Conservation (phyloP, 1,140 invertebrate species). For the Pseudoatta argentina region DNA sequence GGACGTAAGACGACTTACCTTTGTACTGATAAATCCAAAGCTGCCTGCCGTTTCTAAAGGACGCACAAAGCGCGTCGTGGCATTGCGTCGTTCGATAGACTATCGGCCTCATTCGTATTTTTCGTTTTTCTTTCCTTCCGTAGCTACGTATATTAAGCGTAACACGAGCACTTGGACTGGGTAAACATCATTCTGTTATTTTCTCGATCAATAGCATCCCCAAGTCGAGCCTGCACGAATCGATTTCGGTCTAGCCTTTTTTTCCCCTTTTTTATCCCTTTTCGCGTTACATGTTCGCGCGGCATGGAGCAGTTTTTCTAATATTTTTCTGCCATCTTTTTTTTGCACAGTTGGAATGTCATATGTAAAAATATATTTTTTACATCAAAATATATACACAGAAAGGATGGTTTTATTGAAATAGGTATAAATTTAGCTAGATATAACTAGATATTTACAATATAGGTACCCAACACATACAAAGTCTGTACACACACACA, state of each 20-base stretch:
- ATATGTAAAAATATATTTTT: neutral
- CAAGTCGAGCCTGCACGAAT: conserved; percentile 5
- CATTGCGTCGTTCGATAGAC: conserved; percentile 1
- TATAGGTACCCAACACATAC: too few relatives aligned
- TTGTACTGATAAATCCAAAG: conserved; percentile 52
- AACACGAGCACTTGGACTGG: neutral
- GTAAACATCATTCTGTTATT: conserved; percentile 40
- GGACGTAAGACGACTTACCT: conserved; percentile 62
- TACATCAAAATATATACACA: neutral
- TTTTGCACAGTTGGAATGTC: neutral
- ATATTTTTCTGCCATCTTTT: neutral
- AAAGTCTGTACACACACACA: too few relatives aligned
- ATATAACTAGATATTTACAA: too few relatives aligned
- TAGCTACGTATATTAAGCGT: conserved; percentile 22
- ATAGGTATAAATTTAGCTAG: too few relatives aligned
- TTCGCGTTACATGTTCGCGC: neutral
- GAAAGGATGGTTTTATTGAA: too few relatives aligned
- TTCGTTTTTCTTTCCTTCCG: conserved; percentile 12
- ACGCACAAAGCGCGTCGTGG: neutral
- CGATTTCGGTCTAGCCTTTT: neutral
- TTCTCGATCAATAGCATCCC: conserved; percentile 32
- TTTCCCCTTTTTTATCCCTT: neutral
- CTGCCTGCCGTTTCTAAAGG: conserved; percentile 33
- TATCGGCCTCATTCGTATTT: neutral
- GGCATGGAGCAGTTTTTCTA: neutral